Conservation (phyloP, 2,888 invertebrate genomes). For the Microctonus hyperodae region DNA sequence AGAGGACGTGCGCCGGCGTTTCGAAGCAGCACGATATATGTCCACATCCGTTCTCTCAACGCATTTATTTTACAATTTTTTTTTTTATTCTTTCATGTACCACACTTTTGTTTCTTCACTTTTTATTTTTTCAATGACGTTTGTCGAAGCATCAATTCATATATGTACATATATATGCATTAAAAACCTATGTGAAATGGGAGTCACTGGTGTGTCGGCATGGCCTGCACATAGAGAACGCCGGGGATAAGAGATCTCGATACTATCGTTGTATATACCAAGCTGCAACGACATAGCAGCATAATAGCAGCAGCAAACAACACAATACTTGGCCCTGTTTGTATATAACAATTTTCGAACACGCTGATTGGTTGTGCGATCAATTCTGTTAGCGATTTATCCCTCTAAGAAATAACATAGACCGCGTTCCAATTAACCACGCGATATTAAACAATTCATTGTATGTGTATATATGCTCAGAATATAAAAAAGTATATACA, state of each 20-base stretch:
- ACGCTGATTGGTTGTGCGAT: conserved; percentile 39
- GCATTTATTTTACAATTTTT: conserved; percentile 9
- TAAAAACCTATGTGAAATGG: too few species aligned
- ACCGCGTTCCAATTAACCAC: conserved; percentile 41
- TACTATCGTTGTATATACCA: conserved; percentile 37
- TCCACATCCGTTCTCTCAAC: conserved; percentile 41
- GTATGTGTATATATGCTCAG: conserved; percentile 24
- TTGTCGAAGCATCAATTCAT: not conserved
- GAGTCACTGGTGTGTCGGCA: conserved; percentile 24
- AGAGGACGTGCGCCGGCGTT: conserved; percentile 27
- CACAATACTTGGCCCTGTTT: not conserved
- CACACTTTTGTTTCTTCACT: not conserved
- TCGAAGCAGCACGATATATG: conserved; percentile 39
- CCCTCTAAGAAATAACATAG: conserved; percentile 7
- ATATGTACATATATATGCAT: not conserved
- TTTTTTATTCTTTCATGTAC: conserved; percentile 1
- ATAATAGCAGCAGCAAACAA: conserved; percentile 15
- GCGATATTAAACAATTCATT: conserved; percentile 42
- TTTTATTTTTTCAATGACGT: conserved; percentile 10
- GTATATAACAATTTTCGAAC: conserved; percentile 40
- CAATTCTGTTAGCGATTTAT: conserved; percentile 20
- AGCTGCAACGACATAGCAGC: too few species aligned
- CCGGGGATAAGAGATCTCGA: conserved; percentile 39
- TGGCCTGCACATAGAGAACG: conserved; percentile 4
- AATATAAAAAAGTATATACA: too few species aligned